A percentile compares a stretch with the other conserved stretches of the same genome.
Conservation (phyloP, 2,888 invertebrate genomes). For the Epistrophella euchroma region DNA sequence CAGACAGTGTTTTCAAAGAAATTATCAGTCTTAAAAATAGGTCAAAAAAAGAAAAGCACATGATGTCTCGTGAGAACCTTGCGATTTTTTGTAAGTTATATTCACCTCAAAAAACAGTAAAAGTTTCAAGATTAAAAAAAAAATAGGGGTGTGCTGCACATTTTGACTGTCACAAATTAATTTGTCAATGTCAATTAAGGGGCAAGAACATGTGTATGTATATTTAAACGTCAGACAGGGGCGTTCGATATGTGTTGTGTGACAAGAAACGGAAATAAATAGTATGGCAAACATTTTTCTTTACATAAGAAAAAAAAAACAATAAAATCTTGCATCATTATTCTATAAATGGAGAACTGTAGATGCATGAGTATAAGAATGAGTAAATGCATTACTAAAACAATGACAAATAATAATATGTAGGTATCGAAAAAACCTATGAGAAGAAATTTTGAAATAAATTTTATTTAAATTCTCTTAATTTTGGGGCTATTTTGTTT, state of each 20-base stretch:
- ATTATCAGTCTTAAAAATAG: conserved; percentile 16
- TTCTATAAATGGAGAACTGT: conserved; percentile 8
- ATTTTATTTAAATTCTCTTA: neutral
- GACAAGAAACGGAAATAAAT: conserved; percentile 27
- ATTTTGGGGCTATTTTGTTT: neutral
- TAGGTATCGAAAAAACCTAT: neutral
- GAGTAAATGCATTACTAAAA: neutral
- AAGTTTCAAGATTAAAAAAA: neutral
- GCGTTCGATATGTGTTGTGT: neutral
- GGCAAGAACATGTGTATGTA: neutral
- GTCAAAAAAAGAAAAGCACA: conserved; percentile 40
- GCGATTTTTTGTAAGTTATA: conserved; percentile 9
- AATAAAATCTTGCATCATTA: neutral
- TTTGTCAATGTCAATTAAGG: conserved; percentile 50
- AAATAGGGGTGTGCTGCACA: conserved; percentile 19
- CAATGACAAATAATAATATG: neutral
- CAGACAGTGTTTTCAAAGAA: conserved; percentile 21
- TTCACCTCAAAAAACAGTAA: conserved; percentile 18
- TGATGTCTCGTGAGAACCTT: conserved; percentile 29
- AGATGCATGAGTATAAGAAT: neutral
- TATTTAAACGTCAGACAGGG: conserved; percentile 1
- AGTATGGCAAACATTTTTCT: neutral
- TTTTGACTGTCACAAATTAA: neutral
- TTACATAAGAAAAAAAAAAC: neutral
- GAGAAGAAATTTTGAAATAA: neutral